phyloP scores from a whole-genome alignment of 2,888 invertebrate species.

The Thera britannica region DNA sequence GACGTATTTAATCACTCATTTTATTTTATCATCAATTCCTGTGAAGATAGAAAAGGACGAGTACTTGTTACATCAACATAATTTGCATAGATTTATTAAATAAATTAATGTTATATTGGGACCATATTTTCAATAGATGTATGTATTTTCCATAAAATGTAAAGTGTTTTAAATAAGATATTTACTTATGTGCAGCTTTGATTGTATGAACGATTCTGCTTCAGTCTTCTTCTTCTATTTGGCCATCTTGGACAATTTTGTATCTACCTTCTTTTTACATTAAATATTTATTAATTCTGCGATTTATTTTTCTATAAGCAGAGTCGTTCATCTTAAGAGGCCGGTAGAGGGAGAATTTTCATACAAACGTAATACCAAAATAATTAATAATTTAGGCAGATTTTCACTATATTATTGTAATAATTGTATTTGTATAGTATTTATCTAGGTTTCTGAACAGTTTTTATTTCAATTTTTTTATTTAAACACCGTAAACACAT shows the following conservation, averaged over 20 bases:
- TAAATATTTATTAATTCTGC: background rate
- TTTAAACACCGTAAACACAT: no score
- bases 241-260: background rate
- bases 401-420: no score
- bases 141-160: background rate
- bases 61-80: slow-evolving; percentile 43
- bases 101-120: background rate
- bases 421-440: no score
- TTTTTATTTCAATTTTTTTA: no score
- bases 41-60: slow-evolving; percentile 79
- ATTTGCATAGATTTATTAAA: background rate
- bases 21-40: slow-evolving; percentile 78
- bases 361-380: no score
- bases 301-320: background rate
- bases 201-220: slow-evolving; percentile 1
- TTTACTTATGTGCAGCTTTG: background rate
- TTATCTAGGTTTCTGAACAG: no score
- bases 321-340: background rate
- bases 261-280: background rate
- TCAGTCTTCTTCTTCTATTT: background rate
- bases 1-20: slow-evolving; percentile 63
- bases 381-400: no score
- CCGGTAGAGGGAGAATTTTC: background rate
- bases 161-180: background rate
- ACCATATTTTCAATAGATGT: background rate